Conservation (phyloP, 2,113 vertebrate species). For the Tachysurus vachellii region DNA sequence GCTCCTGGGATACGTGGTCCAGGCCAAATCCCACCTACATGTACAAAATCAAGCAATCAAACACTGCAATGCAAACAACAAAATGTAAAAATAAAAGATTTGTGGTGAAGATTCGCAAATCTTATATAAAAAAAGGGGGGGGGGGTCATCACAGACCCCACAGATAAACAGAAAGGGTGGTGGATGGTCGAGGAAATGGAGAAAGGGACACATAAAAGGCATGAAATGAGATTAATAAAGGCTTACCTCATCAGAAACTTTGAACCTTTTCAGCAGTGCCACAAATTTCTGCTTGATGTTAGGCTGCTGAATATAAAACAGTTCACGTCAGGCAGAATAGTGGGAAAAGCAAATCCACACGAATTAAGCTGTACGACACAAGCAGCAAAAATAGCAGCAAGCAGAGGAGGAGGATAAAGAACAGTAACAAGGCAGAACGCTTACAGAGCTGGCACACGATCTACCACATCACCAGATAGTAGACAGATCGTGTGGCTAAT, state of each 20-base stretch:
- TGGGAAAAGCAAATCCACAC: slow-evolving; percentile 29
- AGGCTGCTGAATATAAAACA: slow-evolving; percentile 71
- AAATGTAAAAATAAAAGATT: neutral
- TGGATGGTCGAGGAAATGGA: neutral
- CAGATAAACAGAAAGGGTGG: slow-evolving; percentile 10
- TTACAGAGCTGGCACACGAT: slow-evolving; percentile 18
- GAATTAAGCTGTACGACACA: slow-evolving; percentile 23
- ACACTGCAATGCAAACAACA: neutral
- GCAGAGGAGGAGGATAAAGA: slow-evolving; percentile 25
- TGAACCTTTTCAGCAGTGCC: slow-evolving; percentile 66
- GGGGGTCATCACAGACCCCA: neutral
- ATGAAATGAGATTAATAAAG: neutral
- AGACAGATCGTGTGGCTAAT: slow-evolving; percentile 25
- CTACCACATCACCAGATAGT: slow-evolving; percentile 11
- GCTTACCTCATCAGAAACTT: slow-evolving; percentile 80
- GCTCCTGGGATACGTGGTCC: slow-evolving; percentile 88
- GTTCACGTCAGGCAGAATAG: slow-evolving; percentile 35
- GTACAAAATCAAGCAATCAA: neutral
- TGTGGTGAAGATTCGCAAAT: neutral
- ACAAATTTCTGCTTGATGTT: slow-evolving; percentile 85
- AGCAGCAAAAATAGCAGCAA: slow-evolving; percentile 50
- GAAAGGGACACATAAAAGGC: neutral
- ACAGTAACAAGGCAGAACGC: slow-evolving; percentile 35
- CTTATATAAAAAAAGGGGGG: neutral
- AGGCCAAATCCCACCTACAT: slow-evolving; percentile 85